phyloP scores from a whole-genome alignment of 1,140 invertebrate genomes.

The Penaeus japonicus region DNA sequence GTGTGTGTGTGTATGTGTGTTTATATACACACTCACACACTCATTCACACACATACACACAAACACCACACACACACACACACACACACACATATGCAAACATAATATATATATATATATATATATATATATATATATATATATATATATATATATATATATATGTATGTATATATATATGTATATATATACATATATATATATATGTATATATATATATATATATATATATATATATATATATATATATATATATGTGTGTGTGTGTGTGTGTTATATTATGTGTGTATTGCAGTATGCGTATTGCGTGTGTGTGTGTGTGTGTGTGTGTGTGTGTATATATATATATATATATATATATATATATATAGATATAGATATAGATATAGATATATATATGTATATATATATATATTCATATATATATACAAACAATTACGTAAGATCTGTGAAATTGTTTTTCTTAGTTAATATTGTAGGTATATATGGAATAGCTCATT shows the following conservation, averaged over 20 bases:
- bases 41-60: not conserved
- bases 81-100: not conserved
- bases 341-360: not conserved
- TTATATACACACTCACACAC: no score
- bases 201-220: conserved; percentile 5
- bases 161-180: conserved; percentile 20
- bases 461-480: no score
- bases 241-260: not conserved
- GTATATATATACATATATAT: conserved; percentile 12
- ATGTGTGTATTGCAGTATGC: no score
- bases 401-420: not conserved
- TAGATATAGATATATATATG: no score
- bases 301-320: no score
- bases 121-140: not conserved
- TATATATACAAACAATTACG: not conserved
- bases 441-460: no score
- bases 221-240: conserved; percentile 18
- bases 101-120: not conserved
- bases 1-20: no score
- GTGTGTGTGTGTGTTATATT: no score
- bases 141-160: conserved; percentile 12
- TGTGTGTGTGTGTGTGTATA: no score
- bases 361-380: no score
- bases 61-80: not conserved
- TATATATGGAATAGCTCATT: no score